Base-by-base conservation (phyloP, 2,888 invertebrate species). In the Leptothorax acervorum region DNA sequence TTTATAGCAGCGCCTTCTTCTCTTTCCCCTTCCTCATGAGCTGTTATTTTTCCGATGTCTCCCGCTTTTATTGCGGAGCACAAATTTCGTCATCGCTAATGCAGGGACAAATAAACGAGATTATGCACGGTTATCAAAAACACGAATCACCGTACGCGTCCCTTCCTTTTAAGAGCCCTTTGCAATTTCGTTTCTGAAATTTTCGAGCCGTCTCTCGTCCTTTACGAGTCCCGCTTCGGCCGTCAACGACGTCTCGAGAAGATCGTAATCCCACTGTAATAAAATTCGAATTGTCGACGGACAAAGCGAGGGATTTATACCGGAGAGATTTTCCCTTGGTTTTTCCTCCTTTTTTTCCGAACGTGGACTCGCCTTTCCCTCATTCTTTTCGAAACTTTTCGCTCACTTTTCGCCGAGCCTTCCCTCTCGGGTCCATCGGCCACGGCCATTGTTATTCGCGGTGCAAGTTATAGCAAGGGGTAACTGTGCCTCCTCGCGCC, bases 251-350 rank as follows among this genome's bases (percentile, higher is more conserved):
- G 51, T 68, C 45, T 78, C 57, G 45, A 78, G 57, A 53, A 66
- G 39, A 76, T 60, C 60, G 76, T 78, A 68, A 78, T 83, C 48
- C 66, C 57, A 31, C 23, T 35, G 55, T 84, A 84, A 84, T 81
- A 81, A 81, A 84, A 84, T 81, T 66, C 53, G 73, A 84, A 84
- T 81, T 70, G 71, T 81, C 81, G 71, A 28, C 81, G 63, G 23
- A 81, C 81, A 84, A 84, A 81, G 81, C 71, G 83, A 23, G 48
- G 55, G 55, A 66, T 83, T 66, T 83, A 42, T 68, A 66, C 62
- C 39, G 53, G 81, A 73, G 73, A 81, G 62, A 39, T 48, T 51
- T 68, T 28, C 23, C n/a, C 15, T 5, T 45, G n/a, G 15, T 31
- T 35, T 74, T 45, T 48, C 18, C 12, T 18, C 8, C 5, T n/a